Conservation (phyloP, 2,113 vertebrate species). For the Zosterops lateralis region DNA sequence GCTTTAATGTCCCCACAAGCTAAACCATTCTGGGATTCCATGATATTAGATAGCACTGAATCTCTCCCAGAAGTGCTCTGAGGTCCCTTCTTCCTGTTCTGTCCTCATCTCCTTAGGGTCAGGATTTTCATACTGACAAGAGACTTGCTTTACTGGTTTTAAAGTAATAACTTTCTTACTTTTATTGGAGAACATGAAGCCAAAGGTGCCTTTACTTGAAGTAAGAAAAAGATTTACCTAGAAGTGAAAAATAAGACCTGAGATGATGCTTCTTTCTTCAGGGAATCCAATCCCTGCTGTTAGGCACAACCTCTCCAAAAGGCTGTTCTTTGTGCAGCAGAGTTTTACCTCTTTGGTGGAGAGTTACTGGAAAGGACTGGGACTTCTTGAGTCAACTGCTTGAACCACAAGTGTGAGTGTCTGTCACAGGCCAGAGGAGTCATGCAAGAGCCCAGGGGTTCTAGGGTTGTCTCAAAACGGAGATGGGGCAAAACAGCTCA, state of each 20-base stretch:
- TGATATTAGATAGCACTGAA: background rate
- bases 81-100: background rate
- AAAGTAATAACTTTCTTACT: background rate
- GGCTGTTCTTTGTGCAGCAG: background rate
- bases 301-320: background rate
- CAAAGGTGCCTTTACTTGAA: background rate
- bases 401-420: background rate
- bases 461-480: background rate
- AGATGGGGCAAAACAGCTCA: background rate
- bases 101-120: background rate
- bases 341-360: background rate
- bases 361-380: background rate
- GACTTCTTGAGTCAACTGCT: background rate
- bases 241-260: background rate
- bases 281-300: background rate
- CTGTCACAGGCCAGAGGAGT: background rate
- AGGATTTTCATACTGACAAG: background rate
- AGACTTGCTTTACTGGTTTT: background rate
- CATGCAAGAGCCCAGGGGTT: rapidly evolving
- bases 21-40: background rate
- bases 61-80: background rate
- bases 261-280: background rate
- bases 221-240: background rate
- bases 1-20: background rate
- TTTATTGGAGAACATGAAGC: background rate